Conservation (phyloP, 2,113 vertebrate species). For the Prunella himalayana region DNA sequence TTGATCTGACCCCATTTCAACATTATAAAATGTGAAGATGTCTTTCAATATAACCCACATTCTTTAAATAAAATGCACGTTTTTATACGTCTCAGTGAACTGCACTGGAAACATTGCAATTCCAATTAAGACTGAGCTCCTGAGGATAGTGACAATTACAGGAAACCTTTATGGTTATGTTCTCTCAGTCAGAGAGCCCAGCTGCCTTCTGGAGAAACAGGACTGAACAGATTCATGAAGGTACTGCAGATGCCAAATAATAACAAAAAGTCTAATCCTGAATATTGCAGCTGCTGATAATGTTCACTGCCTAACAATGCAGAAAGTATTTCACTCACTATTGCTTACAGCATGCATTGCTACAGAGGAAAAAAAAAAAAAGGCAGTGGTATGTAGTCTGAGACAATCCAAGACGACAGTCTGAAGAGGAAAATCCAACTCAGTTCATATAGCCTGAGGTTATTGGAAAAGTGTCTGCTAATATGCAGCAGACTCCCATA, state of each 20-base stretch:
- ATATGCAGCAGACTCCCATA: background rate
- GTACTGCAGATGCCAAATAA: constrained; percentile 35
- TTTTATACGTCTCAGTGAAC: background rate
- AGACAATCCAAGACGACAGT: background rate
- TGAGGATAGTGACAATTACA: background rate
- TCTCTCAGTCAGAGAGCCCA: background rate
- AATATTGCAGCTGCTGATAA: constrained; percentile 51
- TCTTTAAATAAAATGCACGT: background rate
- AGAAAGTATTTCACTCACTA: constrained; percentile 21
- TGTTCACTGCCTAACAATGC: constrained; percentile 24
- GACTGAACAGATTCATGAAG: constrained; percentile 10
- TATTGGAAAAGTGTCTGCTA: background rate
- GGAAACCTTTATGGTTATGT: background rate
- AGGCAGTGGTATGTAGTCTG: background rate
- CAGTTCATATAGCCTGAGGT: background rate
- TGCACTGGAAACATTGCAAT: background rate
- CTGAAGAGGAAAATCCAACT: background rate
- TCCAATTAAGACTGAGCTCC: background rate
- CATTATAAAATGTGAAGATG: background rate
- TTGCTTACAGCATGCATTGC: background rate
- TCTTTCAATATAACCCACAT: background rate
- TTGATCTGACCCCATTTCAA: background rate
- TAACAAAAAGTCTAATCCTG: background rate
- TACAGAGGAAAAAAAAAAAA: background rate
- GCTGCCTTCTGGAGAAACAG: constrained; percentile 26